These are phyloP conservation scores for Melitaea athalia DNA, from an alignment of 2,888 invertebrate genomes.

Conservation along the genomic window DNA sequence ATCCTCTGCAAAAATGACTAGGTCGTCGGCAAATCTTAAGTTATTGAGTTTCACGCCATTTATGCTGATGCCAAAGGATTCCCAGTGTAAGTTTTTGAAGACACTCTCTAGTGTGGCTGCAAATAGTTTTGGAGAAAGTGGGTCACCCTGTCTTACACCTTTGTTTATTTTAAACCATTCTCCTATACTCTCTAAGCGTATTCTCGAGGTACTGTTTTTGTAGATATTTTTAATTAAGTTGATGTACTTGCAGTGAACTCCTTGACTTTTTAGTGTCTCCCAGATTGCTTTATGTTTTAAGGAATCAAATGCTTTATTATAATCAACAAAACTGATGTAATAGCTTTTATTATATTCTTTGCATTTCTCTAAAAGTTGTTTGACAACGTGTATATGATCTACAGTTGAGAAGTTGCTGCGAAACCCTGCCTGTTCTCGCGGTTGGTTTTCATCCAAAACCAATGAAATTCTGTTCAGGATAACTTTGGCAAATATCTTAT, in stretches of 20 bases:
- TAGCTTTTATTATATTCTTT: not conserved
- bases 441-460: too few species aligned
- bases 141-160: slow-evolving; percentile 3
- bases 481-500: too few species aligned
- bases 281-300: not conserved
- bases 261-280: not conserved
- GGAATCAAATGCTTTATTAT: not conserved
- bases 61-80: too few species aligned
- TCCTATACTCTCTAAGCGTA: not conserved
- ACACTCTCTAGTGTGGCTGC: not conserved
- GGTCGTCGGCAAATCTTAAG: too few species aligned
- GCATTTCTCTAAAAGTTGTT: not conserved
- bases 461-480: too few species aligned
- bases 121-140: not conserved
- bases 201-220: not conserved
- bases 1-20: too few species aligned
- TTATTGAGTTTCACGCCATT: too few species aligned
- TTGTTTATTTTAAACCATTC: not conserved
- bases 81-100: too few species aligned
- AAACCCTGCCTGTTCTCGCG: too few species aligned
- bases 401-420: too few species aligned
- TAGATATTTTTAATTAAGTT: not conserved
- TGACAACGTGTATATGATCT: too few species aligned
- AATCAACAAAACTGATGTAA: not conserved
- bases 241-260: not conserved